phyloP scores from a whole-genome alignment of 2,113 vertebrate species.

The Perognathus longimembris region DNA sequence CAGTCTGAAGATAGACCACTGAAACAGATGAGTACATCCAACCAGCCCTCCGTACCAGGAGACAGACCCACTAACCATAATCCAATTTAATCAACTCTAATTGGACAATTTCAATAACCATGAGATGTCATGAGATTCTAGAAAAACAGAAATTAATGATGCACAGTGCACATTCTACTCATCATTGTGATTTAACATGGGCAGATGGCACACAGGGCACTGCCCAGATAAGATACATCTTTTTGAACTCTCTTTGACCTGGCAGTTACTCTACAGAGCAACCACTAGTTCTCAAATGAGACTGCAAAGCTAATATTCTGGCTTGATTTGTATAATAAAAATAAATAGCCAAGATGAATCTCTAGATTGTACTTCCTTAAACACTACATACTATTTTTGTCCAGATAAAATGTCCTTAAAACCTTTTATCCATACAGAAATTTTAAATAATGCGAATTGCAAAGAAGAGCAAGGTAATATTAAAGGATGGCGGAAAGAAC shows the following conservation, averaged over 20 bases:
- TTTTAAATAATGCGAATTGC: constrained; percentile 83
- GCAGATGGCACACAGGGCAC: constrained; percentile 71
- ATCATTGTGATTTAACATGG: constrained; percentile 80
- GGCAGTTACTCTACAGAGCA: constrained; percentile 55
- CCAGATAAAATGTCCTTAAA: constrained; percentile 79
- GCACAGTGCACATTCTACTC: constrained; percentile 71
- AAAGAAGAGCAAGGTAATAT: constrained; percentile 73
- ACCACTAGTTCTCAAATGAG: constrained; percentile 75
- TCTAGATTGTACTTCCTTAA: constrained; percentile 67
- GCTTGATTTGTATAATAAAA: constrained; percentile 78
- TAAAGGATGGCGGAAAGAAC: constrained; percentile 62
- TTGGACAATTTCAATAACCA: constrained; percentile 74
- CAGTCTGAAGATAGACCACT: background rate
- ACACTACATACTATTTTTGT: constrained; percentile 48
- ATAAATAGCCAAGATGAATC: constrained; percentile 73
- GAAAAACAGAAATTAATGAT: constrained; percentile 78
- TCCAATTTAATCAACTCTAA: constrained; percentile 82
- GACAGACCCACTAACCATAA: constrained; percentile 80
- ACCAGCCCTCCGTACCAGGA: constrained; percentile 51
- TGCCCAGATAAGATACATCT: constrained; percentile 37
- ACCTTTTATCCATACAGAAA: constrained; percentile 79
- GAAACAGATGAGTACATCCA: constrained; percentile 57
- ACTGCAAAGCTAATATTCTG: constrained; percentile 74
- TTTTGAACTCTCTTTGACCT: constrained; percentile 82
- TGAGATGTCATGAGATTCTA: constrained; percentile 77